phyloP scores from a whole-genome alignment of 1,140 invertebrate species.

The Camponotus vicinus region DNA sequence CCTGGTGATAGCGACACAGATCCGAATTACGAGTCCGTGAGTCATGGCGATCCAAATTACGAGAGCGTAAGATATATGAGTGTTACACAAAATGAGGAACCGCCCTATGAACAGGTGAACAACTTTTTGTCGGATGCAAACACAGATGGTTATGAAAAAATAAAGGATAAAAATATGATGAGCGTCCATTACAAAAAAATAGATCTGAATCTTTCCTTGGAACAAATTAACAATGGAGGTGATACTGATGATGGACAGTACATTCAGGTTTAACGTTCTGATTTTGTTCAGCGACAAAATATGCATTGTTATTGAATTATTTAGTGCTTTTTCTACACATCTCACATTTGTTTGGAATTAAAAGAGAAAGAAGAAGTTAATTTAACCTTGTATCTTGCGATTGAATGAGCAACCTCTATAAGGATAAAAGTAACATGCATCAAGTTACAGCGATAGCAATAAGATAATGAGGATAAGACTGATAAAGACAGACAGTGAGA shows the following conservation, averaged over 20 bases:
- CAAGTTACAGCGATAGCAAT: conserved; percentile 32
- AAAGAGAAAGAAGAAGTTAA: not conserved
- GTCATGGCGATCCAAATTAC: conserved; percentile 86
- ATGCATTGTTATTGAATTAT: not conserved
- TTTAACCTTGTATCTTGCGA: not conserved
- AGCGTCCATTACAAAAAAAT: conserved; percentile 80
- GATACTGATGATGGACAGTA: conserved; percentile 83
- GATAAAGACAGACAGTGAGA: conserved; percentile 74
- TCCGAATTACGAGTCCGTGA: conserved; percentile 91
- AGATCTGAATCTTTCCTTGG: conserved; percentile 69
- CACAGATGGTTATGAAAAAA: conserved; percentile 78
- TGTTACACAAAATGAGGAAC: conserved; percentile 78
- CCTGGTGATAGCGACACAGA: conserved; percentile 90
- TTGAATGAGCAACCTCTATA: not conserved
- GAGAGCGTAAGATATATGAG: conserved; percentile 85
- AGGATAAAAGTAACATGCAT: not conserved
- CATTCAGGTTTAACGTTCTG: conserved; percentile 79
- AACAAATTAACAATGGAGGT: conserved; percentile 67
- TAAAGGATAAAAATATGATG: conserved; percentile 71
- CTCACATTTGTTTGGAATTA: not conserved
- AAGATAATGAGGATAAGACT: conserved; percentile 75
- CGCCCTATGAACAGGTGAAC: conserved; percentile 85
- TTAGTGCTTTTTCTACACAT: not conserved
- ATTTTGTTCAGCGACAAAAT: not conserved
- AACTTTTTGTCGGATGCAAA: conserved; percentile 71